phyloP scores from a whole-genome alignment of 2,888 invertebrate genomes.

The Agriotes lineatus region DNA sequence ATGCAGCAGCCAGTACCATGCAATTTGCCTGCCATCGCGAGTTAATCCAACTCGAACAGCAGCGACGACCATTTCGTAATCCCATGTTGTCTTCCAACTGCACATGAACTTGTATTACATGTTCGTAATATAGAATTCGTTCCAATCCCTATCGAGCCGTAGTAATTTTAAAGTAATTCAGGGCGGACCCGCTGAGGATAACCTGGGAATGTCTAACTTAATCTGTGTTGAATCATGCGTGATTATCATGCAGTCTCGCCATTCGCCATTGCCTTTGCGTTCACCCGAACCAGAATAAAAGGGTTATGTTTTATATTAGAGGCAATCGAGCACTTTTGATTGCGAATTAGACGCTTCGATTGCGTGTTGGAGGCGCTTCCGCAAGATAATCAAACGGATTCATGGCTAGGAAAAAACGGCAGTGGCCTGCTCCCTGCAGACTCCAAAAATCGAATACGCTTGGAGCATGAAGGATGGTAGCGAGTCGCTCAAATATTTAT shows the following conservation, averaged over 20 bases:
- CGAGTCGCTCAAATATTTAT: conserved; percentile 17
- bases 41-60: too few relatives aligned
- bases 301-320: not conserved
- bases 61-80: too few relatives aligned
- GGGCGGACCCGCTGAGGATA: not conserved
- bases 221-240: conserved; percentile 3
- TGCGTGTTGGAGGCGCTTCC: not conserved
- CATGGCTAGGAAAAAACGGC: not conserved
- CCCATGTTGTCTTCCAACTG: too few relatives aligned
- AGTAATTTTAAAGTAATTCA: conserved; percentile 7
- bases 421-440: not conserved
- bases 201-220: conserved; percentile 1
- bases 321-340: not conserved
- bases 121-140: not conserved
- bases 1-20: too few relatives aligned
- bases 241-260: conserved; percentile 3
- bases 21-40: too few relatives aligned
- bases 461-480: conserved; percentile 5
- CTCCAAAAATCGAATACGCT: conserved; percentile 16
- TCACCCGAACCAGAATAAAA: conserved; percentile 13
- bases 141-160: not conserved
- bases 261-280: not conserved
- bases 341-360: not conserved
- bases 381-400: too few relatives aligned
- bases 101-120: too few relatives aligned